Percentiles rank a stretch among this genome's conserved stretches.
These are phyloP conservation scores for Chunga burmeisteri DNA, from an alignment of 2,113 vertebrate genomes.

Conservation along the genomic window DNA sequence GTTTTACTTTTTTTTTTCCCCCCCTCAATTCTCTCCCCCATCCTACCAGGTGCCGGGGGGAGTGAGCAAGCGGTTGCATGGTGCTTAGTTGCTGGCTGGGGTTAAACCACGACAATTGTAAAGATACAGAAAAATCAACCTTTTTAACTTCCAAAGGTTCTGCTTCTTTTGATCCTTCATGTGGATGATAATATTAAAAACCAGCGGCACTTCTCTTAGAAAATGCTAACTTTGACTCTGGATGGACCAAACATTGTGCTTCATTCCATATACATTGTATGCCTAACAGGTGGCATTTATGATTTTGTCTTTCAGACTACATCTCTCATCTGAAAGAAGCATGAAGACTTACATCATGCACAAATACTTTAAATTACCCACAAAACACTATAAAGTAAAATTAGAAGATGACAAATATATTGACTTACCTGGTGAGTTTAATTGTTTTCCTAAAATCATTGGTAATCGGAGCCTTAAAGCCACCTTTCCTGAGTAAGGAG, in stretches of 20 bases:
- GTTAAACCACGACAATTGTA: background rate
- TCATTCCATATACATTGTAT: background rate
- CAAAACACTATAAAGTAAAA: background rate
- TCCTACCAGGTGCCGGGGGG: no score
- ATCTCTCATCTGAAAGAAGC: background rate
- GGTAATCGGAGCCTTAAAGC: conserved; percentile 85
- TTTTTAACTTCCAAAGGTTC: background rate
- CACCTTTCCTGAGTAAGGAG: conserved; percentile 87
- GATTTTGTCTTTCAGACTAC: background rate
- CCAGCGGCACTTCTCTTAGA: background rate
- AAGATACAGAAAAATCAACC: background rate
- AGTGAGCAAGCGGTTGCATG: no score
- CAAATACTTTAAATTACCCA: background rate
- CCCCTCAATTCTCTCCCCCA: no score
- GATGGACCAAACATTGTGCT: background rate
- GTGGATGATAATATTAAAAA: background rate
- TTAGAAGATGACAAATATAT: background rate
- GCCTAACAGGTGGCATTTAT: background rate
- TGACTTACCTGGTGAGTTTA: conserved; percentile 83
- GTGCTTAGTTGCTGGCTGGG: no score
- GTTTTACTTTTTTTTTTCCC: no score
- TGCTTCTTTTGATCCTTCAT: background rate
- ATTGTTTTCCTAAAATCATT: conserved; percentile 88
- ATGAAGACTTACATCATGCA: background rate
- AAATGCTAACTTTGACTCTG: background rate